Percentiles rank a stretch among this genome's conserved stretches.
Conservation (phyloP, 1,140 invertebrate species). For the Drosophila lacertosa region DNA sequence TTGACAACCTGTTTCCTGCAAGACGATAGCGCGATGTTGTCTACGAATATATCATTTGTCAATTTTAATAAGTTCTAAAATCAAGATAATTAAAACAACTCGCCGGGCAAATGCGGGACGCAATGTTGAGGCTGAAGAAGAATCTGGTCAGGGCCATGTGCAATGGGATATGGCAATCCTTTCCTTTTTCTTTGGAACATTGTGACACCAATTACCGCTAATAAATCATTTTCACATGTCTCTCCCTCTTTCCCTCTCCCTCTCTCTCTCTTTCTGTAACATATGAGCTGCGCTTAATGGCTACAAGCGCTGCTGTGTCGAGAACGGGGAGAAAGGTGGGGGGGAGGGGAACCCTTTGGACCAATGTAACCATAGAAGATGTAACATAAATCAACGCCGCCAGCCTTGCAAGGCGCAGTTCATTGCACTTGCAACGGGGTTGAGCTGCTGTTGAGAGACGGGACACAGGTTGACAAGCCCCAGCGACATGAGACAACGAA, state of each 20-base stretch:
- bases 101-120: slow-evolving; percentile 52
- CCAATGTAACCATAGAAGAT: slow-evolving; percentile 79
- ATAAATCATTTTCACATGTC: slow-evolving; percentile 82
- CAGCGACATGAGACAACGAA: slow-evolving; percentile 76
- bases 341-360: slow-evolving; percentile 7
- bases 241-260: slow-evolving; percentile 10
- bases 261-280: slow-evolving; percentile 38
- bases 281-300: slow-evolving; percentile 78
- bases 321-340: not conserved
- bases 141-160: slow-evolving; percentile 14
- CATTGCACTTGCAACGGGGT: slow-evolving; percentile 69
- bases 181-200: slow-evolving; percentile 77
- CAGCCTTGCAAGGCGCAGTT: slow-evolving; percentile 72
- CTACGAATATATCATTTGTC: slow-evolving; percentile 81
- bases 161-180: slow-evolving; percentile 58
- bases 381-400: slow-evolving; percentile 79
- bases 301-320: slow-evolving; percentile 42
- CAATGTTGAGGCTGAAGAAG: not conserved
- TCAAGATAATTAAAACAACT: slow-evolving; percentile 80
- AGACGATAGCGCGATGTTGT: slow-evolving; percentile 53
- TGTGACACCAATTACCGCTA: slow-evolving; percentile 82
- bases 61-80: slow-evolving; percentile 81
- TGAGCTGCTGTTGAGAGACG: slow-evolving; percentile 22
- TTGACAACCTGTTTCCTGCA: slow-evolving; percentile 76
- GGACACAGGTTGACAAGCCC: slow-evolving; percentile 71